These are phyloP conservation scores for Imbricaverruca yamaguchii DNA, from an alignment of 2,888 invertebrate genomes.

Conservation along the genomic window DNA sequence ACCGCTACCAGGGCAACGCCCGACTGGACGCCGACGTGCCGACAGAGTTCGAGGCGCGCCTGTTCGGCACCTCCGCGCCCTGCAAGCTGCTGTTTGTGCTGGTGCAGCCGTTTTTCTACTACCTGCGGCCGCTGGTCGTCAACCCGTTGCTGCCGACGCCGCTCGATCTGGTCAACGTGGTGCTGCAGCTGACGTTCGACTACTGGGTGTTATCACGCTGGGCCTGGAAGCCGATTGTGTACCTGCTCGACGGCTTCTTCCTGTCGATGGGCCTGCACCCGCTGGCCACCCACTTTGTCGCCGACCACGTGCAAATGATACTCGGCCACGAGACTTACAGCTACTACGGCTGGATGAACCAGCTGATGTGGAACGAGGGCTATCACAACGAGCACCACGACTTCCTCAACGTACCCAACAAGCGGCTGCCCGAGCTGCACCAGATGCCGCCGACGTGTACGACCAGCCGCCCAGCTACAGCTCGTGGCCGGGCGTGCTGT, in stretches of 20 bases:
- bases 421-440: slow-evolving; percentile 3
- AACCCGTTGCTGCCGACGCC: slow-evolving; percentile 11
- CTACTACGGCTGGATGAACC: slow-evolving; percentile 22
- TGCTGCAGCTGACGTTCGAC: slow-evolving; percentile 12
- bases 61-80: background rate
- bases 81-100: background rate
- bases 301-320: background rate
- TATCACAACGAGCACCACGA: slow-evolving; percentile 23
- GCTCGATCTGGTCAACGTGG: slow-evolving; percentile 17
- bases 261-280: slow-evolving; percentile 17
- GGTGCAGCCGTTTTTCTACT: slow-evolving; percentile 21
- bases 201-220: background rate
- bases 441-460: slow-evolving; percentile 3
- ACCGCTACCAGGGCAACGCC: background rate
- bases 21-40: slow-evolving; percentile 16
- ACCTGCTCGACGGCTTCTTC: slow-evolving; percentile 15
- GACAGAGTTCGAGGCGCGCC: slow-evolving; percentile 9
- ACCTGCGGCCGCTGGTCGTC: background rate
- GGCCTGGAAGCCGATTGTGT: background rate
- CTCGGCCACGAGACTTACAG: slow-evolving; percentile 11
- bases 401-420: slow-evolving; percentile 20
- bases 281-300: slow-evolving; percentile 4
- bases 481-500: background rate
- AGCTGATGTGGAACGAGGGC: slow-evolving; percentile 21
- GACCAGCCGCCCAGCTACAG: background rate